phyloP scores from a whole-genome alignment of 2,888 invertebrate genomes.

The Gerris lacustris region DNA sequence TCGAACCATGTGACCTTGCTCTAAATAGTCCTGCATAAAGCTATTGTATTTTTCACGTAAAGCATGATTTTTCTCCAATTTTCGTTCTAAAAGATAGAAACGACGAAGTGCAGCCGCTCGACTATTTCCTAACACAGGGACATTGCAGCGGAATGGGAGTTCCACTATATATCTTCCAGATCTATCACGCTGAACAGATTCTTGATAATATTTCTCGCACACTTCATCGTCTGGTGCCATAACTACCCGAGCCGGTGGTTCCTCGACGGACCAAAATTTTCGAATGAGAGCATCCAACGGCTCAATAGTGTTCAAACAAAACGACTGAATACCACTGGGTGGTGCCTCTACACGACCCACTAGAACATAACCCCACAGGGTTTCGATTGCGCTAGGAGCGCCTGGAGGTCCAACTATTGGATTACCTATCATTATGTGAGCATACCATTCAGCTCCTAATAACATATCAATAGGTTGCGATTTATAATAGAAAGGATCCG shows the following conservation, averaged over 20 bases:
- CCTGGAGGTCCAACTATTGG: constrained; percentile 8
- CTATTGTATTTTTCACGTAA: background rate
- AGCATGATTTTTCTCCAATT: background rate
- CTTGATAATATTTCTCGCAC: background rate
- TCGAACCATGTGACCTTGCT: constrained; percentile 9
- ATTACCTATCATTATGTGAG: constrained; percentile 14
- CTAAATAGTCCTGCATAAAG: constrained; percentile 15
- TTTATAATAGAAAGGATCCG: constrained; percentile 7
- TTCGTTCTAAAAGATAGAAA: background rate
- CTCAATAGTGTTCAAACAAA: background rate
- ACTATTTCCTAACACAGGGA: background rate
- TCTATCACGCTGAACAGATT: background rate
- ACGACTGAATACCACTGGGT: background rate
- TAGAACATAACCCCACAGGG: background rate
- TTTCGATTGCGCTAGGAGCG: background rate
- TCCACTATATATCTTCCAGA: background rate
- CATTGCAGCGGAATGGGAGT: background rate
- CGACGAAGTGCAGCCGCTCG: background rate
- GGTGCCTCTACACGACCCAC: background rate
- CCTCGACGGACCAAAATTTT: background rate
- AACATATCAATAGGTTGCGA: constrained; percentile 8
- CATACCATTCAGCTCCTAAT: constrained; percentile 15
- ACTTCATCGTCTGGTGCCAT: background rate
- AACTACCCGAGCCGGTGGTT: background rate
- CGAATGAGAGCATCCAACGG: background rate